Evolutionary conservation across 2,113 vertebrate genomes (phyloP).

Genomic region (Hypomesus transpacificus): DNA sequence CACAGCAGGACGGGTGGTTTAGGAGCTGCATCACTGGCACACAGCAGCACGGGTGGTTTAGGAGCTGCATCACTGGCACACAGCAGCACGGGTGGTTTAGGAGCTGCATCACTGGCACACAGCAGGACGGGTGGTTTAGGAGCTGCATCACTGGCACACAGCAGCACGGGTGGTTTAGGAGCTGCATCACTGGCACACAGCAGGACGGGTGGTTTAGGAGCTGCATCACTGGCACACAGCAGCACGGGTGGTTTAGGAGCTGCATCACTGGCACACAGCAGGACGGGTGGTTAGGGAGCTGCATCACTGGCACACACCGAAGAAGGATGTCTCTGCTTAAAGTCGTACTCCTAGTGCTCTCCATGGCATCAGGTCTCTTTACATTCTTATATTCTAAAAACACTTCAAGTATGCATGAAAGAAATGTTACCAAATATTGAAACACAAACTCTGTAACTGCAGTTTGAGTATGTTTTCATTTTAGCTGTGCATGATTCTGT

Average conservation of each 20-base stretch:
- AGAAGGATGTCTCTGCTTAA: slow-evolving; percentile 45
- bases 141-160: not conserved
- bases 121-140: not conserved
- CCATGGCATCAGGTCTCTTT: slow-evolving; percentile 51
- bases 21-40: not conserved
- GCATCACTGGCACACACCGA: not conserved
- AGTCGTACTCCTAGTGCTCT: slow-evolving; percentile 42
- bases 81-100: not conserved
- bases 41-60: not conserved
- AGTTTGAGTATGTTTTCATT: not conserved
- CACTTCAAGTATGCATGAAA: not conserved
- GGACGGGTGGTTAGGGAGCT: no score
- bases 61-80: not conserved
- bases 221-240: slow-evolving; percentile 1
- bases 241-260: no score
- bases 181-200: slow-evolving; percentile 1
- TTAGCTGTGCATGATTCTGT: not conserved
- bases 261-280: not conserved
- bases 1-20: not conserved
- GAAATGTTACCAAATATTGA: not conserved
- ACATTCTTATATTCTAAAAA: not conserved
- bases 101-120: not conserved
- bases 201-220: not conserved
- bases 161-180: not conserved
- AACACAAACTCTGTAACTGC: not conserved